Base-by-base conservation (phyloP, 2,113 vertebrate genomes). In the Ceuthmochares aereus region DNA sequence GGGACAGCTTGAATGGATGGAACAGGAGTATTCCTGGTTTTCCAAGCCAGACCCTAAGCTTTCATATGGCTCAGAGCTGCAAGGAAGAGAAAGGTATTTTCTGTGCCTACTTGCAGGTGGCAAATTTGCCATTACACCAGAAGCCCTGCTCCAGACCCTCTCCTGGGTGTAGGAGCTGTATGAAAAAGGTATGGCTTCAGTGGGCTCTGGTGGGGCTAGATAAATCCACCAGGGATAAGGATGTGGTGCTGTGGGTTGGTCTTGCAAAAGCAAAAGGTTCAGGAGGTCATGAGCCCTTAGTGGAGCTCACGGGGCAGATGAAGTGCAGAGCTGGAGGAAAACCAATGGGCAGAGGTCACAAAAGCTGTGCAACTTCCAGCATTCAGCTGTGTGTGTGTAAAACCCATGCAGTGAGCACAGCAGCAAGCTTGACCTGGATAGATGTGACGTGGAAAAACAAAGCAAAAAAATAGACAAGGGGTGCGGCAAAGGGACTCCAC, bases 241-340 rank as follows among this genome's bases (percentile, higher is more conserved):
- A 36, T 4, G 2, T 3, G 7, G 58, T 1, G 1, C 47, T 52
- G 18, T n/a, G 45, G 25, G n/a, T 43, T 88, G 34, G 13, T 68
- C 49, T 36, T 73, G 32, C 34, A 26, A 21, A 20, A 72, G 32
- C 26, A 32, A 43, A 54, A 63, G 32, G 2, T 34, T 70, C 6
- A 1, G 29, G 20, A 37, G 8, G 17, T 67, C 0, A 1, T 8
- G 55, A 81, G 36, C 45, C 58, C n/a, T 69, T 54, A 1, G 2
- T 67, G 63, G 54, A 55, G 60, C 68, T 85, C 25, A 12, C 4
- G 4, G 36, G 54, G 7, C 42, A 69, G 6, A 43, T 52, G 43
- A 68, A 76, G 47, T 9, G 37, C 8, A 14, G 21, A 27, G 36
- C 80, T 87, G 42, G 45, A 58, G 47, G 52, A 64, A 40, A 86